These are phyloP conservation scores for Dryoscopus gambensis DNA, from an alignment of 2,113 vertebrate species.

Conservation along the genomic window DNA sequence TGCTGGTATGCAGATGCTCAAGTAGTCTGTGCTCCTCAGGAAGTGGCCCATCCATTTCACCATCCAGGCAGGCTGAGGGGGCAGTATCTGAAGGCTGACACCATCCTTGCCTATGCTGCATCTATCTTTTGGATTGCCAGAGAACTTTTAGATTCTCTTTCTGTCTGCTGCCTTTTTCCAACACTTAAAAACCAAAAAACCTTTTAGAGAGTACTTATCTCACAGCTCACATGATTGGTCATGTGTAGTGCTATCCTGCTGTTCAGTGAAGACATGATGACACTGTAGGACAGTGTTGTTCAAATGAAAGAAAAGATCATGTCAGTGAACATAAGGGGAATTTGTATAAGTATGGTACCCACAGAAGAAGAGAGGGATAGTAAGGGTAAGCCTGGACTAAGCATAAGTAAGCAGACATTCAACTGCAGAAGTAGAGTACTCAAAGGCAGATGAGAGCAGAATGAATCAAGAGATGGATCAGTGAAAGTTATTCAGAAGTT, in stretches of 20 bases:
- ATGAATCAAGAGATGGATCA: background rate
- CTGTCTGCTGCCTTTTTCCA: background rate
- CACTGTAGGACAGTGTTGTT: background rate
- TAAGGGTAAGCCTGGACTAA: background rate
- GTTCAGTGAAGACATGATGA: background rate
- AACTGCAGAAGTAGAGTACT: background rate
- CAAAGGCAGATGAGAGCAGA: background rate
- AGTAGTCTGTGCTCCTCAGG: background rate
- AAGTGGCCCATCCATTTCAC: rapidly evolving
- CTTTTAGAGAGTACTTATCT: background rate
- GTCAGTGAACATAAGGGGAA: background rate
- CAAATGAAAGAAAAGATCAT: background rate
- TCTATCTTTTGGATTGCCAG: background rate
- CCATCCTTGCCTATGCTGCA: background rate
- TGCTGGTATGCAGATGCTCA: background rate
- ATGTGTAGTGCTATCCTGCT: background rate
- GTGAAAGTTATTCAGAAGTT: background rate
- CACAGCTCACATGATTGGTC: background rate
- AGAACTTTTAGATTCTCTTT: background rate
- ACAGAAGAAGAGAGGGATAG: background rate
- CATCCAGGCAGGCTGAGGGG: background rate
- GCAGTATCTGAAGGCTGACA: background rate
- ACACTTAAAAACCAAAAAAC: background rate
- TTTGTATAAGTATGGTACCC: background rate
- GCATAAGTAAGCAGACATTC: background rate